phyloP scores from a whole-genome alignment of 2,888 invertebrate species.

The Dryobotodes eremita region DNA sequence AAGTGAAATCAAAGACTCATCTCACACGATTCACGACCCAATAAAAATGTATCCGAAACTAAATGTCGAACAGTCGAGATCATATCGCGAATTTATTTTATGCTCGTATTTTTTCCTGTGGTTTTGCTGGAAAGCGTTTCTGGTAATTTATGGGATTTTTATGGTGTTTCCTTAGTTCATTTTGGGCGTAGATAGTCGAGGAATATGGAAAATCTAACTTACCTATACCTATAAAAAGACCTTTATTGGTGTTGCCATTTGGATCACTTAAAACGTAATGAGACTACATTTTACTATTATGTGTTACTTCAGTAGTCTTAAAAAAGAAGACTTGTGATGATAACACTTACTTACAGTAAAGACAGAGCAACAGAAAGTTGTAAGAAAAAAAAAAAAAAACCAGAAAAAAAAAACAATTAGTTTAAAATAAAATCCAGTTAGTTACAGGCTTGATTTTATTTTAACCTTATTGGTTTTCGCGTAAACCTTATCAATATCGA shows the following conservation, averaged over 20 bases:
- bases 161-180: not conserved
- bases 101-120: constrained; percentile 28
- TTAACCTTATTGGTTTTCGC: constrained; percentile 13
- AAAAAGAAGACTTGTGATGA: not conserved
- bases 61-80: constrained; percentile 69
- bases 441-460: not conserved
- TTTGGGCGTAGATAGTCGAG: not conserved
- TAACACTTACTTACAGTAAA: not conserved
- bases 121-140: constrained; percentile 13
- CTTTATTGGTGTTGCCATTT: not conserved
- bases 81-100: constrained; percentile 65
- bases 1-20: constrained; percentile 67
- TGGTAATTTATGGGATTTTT: constrained; percentile 34
- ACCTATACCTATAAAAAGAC: not conserved
- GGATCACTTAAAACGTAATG: not conserved
- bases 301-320: not conserved
- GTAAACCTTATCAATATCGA: constrained; percentile 25
- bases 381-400: too few relatives aligned
- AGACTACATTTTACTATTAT: not conserved
- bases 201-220: not conserved
- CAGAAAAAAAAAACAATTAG: not conserved
- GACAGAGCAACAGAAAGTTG: too few relatives aligned
- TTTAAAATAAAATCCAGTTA: not conserved
- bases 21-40: constrained; percentile 70
- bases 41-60: constrained; percentile 64